phyloP scores from a whole-genome alignment of 2,888 invertebrate genomes.

The Conchocele bisecta region DNA sequence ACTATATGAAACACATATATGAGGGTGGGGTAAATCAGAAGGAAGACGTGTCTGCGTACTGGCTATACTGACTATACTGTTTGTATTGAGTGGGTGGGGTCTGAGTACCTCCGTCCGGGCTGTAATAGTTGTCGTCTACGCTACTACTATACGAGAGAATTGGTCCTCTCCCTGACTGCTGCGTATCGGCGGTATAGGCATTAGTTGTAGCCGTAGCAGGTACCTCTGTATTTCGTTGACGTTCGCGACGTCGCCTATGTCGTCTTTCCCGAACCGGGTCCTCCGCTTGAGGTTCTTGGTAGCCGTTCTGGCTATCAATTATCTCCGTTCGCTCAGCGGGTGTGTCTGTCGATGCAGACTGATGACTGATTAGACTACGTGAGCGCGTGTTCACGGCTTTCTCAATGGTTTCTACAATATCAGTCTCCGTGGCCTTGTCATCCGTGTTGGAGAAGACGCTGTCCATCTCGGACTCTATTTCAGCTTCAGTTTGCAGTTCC shows the following conservation, averaged over 20 bases:
- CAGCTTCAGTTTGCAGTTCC: slow-evolving; percentile 63
- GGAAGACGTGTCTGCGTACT: slow-evolving; percentile 4
- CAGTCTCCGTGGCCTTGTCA: slow-evolving; percentile 72
- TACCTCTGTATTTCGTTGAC: slow-evolving; percentile 70
- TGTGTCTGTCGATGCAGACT: slow-evolving; percentile 45
- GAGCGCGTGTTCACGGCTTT: slow-evolving; percentile 79
- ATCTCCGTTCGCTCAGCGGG: slow-evolving; percentile 43
- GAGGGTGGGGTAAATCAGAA: no score
- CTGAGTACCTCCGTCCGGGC: slow-evolving; percentile 60
- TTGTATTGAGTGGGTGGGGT: slow-evolving; percentile 47
- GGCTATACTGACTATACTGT: slow-evolving; percentile 49
- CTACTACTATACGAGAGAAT: slow-evolving; percentile 75
- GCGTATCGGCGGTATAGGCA: slow-evolving; percentile 49
- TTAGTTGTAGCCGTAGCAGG: slow-evolving; percentile 67
- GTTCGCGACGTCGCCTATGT: slow-evolving; percentile 70
- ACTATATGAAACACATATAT: no score
- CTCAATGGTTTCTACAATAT: slow-evolving; percentile 71
- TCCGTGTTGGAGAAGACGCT: slow-evolving; percentile 58
- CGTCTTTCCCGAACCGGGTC: slow-evolving; percentile 51
- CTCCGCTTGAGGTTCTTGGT: slow-evolving; percentile 50
- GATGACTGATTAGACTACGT: slow-evolving; percentile 65
- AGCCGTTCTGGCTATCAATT: slow-evolving; percentile 14
- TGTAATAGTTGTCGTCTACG: slow-evolving; percentile 73
- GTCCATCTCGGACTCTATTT: slow-evolving; percentile 53
- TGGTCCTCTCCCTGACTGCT: slow-evolving; percentile 51